Evolutionary conservation across 2,888 invertebrate species (phyloP), one percentile per base, ranked within the genome.

Genomic region (Drosophila monieri): DNA sequence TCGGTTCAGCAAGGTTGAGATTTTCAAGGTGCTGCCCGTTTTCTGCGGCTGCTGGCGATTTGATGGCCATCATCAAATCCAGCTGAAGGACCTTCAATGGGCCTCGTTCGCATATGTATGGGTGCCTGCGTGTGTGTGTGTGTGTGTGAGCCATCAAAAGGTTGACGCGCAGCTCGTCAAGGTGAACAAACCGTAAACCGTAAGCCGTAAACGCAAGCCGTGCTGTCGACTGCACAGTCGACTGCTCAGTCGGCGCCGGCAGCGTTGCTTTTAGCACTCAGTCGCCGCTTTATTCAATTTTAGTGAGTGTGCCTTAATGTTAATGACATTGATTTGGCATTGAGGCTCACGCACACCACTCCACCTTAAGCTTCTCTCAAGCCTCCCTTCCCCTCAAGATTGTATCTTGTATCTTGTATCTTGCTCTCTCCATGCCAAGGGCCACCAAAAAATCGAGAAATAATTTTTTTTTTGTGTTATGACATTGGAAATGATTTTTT

Each of bases 221-320:
- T 44, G 56, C 14, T 14, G 41, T 14, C 35, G 41, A 18, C 68
- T 37, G 23, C 46, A 27, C 8, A 54, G 39, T 30, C 60, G 27
- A 14, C 70, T 35, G 60, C 72, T 69, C 67, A 75, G 78, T 69
- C 78, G 57, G 62, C 69, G 65, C n/a, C 18, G 32, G 54, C 30
- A 25, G 49, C 57, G 57, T 73, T 62, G 73, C 60, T 57, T 73
- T 83, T 80, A 80, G 85, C 85, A 77, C 79, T 41, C 23, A 18
- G 21, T 70, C 76, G 72, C 55, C 62, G 85, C 81, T 84, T 77
- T 84, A 78, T 80, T 77, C 76, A 84, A 86, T 86, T 69, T 86
- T 86, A 86, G 85, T 86, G 85, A 80, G 86, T 81, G 84, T 84
- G 87, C 76, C 80, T 81, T 86, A 81, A 80, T 81, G 81, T 86